Conservation (phyloP, 2,797 vertebrate species). For the Coranthus polyacanthus region DNA sequence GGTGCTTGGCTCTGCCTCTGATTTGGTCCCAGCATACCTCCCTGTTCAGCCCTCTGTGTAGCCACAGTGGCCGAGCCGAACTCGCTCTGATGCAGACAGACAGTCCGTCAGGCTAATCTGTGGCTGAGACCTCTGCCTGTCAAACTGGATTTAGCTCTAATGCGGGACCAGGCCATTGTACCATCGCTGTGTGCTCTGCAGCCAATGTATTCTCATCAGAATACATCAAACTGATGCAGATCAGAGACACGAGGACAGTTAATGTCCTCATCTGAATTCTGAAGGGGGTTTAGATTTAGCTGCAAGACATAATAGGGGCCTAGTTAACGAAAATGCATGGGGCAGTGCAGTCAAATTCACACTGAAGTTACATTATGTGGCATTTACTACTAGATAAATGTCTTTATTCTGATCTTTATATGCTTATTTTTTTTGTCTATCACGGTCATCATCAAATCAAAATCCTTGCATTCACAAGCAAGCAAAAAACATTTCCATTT, state of each 20-base stretch:
- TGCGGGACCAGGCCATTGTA: constrained; percentile 44
- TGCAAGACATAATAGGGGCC: constrained; percentile 1
- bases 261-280: constrained; percentile 32
- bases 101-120: constrained; percentile 77
- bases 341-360: background rate
- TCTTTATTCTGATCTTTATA: background rate
- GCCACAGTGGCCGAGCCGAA: constrained; percentile 22
- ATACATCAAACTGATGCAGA: constrained; percentile 10
- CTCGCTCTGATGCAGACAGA: constrained; percentile 70
- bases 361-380: background rate
- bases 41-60: constrained; percentile 17
- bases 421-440: background rate
- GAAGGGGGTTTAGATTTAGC: constrained; percentile 1
- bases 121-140: constrained; percentile 71
- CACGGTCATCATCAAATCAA: constrained; percentile 4
- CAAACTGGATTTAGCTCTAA: constrained; percentile 75
- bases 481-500: background rate
- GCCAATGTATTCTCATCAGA: constrained; percentile 38
- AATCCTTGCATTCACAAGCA: background rate
- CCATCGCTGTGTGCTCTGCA: constrained; percentile 19
- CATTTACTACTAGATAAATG: too few relatives aligned
- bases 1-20: constrained; percentile 29
- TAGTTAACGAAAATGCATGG: constrained; percentile 10
- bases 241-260: constrained; percentile 3
- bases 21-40: constrained; percentile 33